Evolutionary conservation across 2,113 vertebrate genomes (phyloP).

Genomic region (Prolemur simus): DNA sequence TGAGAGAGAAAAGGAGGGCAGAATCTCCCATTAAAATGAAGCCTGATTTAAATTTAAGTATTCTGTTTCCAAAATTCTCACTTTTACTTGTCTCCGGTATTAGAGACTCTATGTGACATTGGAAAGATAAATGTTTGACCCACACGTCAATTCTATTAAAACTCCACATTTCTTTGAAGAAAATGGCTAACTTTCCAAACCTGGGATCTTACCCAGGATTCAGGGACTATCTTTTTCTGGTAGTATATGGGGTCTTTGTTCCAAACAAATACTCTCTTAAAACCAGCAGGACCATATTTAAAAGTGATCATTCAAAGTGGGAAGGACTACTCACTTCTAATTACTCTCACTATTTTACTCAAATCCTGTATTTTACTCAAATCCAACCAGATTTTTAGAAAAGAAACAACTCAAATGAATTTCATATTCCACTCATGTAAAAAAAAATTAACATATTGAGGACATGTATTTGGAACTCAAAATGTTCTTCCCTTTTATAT

Average conservation of each 20-base stretch:
- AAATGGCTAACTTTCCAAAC: background rate
- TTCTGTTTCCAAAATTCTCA: background rate
- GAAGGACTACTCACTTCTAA: background rate
- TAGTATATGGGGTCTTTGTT: background rate
- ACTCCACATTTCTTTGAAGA: background rate
- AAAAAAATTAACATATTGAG: background rate
- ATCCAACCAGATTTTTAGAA: background rate
- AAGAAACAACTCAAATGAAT: background rate
- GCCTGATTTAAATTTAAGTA: background rate
- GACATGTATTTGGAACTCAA: background rate
- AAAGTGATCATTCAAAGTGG: background rate
- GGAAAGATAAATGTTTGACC: background rate
- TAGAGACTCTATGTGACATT: background rate
- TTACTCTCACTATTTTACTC: background rate
- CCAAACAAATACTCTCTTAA: background rate
- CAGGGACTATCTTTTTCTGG: background rate
- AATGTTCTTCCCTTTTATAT: background rate
- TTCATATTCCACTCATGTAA: background rate
- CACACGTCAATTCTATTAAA: slow-evolving; percentile 22
- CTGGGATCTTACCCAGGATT: background rate
- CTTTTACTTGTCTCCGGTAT: background rate
- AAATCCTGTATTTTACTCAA: background rate
- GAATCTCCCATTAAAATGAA: background rate
- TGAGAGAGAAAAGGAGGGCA: background rate
- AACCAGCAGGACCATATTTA: background rate